phyloP scores from a whole-genome alignment of 2,888 invertebrate species.

The Trachelus stipa region DNA sequence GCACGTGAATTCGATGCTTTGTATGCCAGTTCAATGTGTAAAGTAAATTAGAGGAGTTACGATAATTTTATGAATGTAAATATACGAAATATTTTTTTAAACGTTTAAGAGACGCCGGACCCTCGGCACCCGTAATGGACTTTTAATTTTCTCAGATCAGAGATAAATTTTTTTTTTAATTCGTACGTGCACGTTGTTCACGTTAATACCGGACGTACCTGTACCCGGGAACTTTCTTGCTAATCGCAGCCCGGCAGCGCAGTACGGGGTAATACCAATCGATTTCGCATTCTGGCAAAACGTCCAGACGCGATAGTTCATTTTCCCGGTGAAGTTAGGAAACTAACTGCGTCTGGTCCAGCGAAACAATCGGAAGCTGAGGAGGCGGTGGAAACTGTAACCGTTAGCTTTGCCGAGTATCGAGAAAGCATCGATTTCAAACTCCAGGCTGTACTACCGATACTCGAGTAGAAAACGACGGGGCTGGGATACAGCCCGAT shows the following conservation, averaged over 20 bases:
- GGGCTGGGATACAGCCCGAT: background rate
- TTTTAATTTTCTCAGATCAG: background rate
- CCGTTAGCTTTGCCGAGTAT: background rate
- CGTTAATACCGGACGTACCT: background rate
- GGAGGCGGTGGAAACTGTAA: background rate
- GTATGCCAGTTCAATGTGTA: background rate
- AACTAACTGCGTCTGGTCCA: background rate
- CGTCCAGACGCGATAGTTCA: constrained; percentile 39
- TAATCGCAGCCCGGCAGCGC: background rate
- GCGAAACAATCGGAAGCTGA: background rate
- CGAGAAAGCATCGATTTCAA: background rate
- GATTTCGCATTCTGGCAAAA: constrained; percentile 48
- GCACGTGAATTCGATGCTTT: background rate
- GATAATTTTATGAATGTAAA: background rate
- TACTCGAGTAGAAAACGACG: background rate
- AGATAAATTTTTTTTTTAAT: background rate
- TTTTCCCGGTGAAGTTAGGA: constrained; percentile 33
- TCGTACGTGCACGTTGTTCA: background rate
- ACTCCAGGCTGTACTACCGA: background rate
- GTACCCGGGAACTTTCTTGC: background rate
- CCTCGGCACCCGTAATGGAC: background rate
- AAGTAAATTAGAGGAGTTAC: background rate
- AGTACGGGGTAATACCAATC: constrained; percentile 24
- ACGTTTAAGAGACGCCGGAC: background rate
- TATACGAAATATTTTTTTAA: background rate